Conservation (phyloP, 1,140 invertebrate genomes). For the Agrilus planipennis region DNA sequence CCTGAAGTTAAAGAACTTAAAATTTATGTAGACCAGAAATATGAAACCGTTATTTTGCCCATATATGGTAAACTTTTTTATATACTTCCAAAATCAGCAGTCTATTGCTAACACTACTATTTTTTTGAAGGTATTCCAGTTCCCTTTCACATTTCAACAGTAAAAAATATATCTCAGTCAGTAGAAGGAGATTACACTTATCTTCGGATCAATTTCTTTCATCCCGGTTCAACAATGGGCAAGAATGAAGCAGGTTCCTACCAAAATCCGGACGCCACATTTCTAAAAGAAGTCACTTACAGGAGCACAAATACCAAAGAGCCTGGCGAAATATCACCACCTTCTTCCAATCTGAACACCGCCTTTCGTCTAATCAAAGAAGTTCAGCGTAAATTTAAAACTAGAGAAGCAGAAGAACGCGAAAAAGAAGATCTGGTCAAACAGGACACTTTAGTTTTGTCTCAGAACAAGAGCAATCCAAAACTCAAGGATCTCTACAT, state of each 20-base stretch:
- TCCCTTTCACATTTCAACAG: constrained; percentile 97
- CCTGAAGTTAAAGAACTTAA: constrained; percentile 88
- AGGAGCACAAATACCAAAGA: constrained; percentile 96
- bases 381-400: constrained; percentile 98
- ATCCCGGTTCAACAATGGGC: constrained; percentile 92
- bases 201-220: constrained; percentile 97
- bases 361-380: constrained; percentile 97
- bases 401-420: constrained; percentile 93
- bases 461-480: constrained; percentile 94
- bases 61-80: too few species aligned
- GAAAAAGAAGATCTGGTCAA: constrained; percentile 98
- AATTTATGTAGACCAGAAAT: constrained; percentile 93
- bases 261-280: constrained; percentile 89
- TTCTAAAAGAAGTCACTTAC: constrained; percentile 98
- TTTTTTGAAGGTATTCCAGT: too few species aligned
- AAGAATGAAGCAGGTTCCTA: constrained; percentile 82
- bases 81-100: too few species aligned
- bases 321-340: constrained; percentile 89
- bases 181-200: constrained; percentile 99
- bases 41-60: constrained; percentile 94
- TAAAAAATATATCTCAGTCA: constrained; percentile 97
- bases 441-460: constrained; percentile 94
- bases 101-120: too few species aligned
- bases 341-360: constrained; percentile 92
- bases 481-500: constrained; percentile 98